Base-by-base conservation (phyloP, 2,888 invertebrate species). In the Melanophora roralis region DNA sequence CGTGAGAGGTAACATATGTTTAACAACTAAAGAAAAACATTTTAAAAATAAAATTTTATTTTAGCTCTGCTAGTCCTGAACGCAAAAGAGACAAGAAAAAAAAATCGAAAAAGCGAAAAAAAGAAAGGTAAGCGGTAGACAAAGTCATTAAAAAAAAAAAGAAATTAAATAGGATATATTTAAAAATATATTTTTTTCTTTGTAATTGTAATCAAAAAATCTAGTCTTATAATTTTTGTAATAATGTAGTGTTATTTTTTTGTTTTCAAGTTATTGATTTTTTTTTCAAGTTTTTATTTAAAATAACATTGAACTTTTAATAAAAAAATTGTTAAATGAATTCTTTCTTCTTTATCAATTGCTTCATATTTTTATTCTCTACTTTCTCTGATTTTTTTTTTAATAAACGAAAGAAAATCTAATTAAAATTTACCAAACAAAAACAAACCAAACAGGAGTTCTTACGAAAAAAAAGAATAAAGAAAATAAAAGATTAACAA, bases 21-120 rank as follows among this genome's bases (percentile, higher is more conserved):
- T 14, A 27, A 43, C 1, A 23, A 16, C 23, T 47, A 9, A 3
- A 1, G n/a, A 45, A 27, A n/a, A 0, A 19, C 21, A 19, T 6
- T 14, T 38, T 12, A 16, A 45, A 8, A 7, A 6, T 5, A n/a
- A 40, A 38, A 11, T 34, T 0, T 47, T 9, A 43, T 82, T 82
- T 0, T 80, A 95, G 95, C 86, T 92, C 93, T 51, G 94, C 94
- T 64, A 92, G 92, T 86, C 94, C 94, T 83, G 95, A 95, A 86
- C 91, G 92, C 27, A 95, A 94, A 89, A 94, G 93, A 86, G 91
- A 93, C 82, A 95, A 95, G 91, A 95, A 94, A 92, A 95, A 95
- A 91, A 95, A 94, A 88, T 93, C 94, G 0, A 95, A 95, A 89
- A 94, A 93, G 90, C 93, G 93, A 87, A 94, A 94, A 89, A 94